A percentile compares a stretch with the other conserved stretches of the same genome.
Evolutionary conservation across 2,113 vertebrate species (phyloP).

Genomic region (Echinops telfairi): DNA sequence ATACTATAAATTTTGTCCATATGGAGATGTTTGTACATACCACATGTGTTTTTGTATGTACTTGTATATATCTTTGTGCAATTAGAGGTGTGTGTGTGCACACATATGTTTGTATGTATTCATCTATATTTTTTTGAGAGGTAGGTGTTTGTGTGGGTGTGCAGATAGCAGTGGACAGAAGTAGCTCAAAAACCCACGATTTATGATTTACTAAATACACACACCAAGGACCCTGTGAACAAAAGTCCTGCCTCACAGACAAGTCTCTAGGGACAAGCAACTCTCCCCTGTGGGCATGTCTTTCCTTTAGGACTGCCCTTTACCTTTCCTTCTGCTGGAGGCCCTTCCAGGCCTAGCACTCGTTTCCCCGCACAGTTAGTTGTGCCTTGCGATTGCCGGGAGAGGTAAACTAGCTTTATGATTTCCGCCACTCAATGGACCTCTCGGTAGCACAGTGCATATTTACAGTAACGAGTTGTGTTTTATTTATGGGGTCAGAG

Average conservation of each 20-base stretch:
- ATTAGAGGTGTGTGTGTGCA: background rate
- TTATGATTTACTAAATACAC: conserved; percentile 85
- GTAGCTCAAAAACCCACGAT: conserved; percentile 81
- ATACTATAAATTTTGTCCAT: background rate
- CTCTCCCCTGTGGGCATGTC: conserved; percentile 75
- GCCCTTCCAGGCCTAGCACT: conserved; percentile 52
- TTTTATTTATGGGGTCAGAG: conserved; percentile 83
- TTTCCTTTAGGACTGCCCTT: conserved; percentile 48
- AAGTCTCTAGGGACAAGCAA: conserved; percentile 69
- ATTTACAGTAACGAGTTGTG: conserved; percentile 78
- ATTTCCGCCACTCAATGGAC: conserved; percentile 83
- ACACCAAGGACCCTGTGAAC: conserved; percentile 50
- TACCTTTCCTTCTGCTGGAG: conserved; percentile 59
- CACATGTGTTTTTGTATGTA: no score
- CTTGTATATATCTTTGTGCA: no score
- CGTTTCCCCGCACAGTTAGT: conserved; percentile 66
- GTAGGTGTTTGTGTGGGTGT: no score
- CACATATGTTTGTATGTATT: background rate
- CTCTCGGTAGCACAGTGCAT: conserved; percentile 78
- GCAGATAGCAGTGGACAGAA: conserved; percentile 61
- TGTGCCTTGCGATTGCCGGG: conserved; percentile 53
- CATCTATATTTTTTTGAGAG: no score
- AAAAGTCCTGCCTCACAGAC: conserved; percentile 80
- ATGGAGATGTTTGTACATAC: background rate
- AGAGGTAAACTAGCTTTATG: conserved; percentile 58